A percentile compares a stretch with the other conserved stretches of the same genome.
These are phyloP conservation scores for Eupeodes latifasciatus DNA, from an alignment of 2,888 invertebrate species.

Conservation along the genomic window DNA sequence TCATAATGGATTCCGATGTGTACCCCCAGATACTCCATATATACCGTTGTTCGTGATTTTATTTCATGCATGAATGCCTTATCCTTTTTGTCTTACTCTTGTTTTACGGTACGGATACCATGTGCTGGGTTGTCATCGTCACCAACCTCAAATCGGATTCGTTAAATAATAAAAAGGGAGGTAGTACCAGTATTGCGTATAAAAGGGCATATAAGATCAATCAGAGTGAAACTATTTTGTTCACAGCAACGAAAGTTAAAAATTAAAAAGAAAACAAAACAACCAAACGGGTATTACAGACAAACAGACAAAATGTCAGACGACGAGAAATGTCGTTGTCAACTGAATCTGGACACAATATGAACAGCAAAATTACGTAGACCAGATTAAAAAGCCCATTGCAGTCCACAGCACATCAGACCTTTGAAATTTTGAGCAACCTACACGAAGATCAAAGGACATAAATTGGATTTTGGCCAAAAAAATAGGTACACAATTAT, in stretches of 20 bases:
- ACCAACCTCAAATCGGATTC: conserved; percentile 11
- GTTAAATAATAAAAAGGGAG: not conserved
- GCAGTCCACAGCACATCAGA: too few relatives aligned
- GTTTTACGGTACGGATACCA: not conserved
- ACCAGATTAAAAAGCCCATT: too few relatives aligned
- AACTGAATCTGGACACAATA: not conserved
- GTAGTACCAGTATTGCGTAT: not conserved
- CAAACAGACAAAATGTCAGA: not conserved
- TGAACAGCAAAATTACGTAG: not conserved
- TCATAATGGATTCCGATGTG: not conserved
- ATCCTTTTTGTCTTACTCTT: not conserved
- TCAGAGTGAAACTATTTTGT: not conserved
- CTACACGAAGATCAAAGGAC: too few relatives aligned
- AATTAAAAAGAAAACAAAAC: not conserved
- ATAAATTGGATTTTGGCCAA: too few relatives aligned
- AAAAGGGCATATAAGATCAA: conserved; percentile 1
- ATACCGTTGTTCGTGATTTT: conserved; percentile 8
- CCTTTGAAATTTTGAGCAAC: too few relatives aligned
- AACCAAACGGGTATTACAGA: not conserved
- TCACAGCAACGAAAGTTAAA: not conserved
- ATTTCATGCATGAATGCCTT: conserved; percentile 21
- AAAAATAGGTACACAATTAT: too few relatives aligned
- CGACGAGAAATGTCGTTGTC: not conserved
- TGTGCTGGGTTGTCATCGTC: conserved; percentile 28
- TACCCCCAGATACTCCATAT: not conserved